Base-by-base conservation (phyloP, 1,140 invertebrate species). In the Theocolax elegans region DNA sequence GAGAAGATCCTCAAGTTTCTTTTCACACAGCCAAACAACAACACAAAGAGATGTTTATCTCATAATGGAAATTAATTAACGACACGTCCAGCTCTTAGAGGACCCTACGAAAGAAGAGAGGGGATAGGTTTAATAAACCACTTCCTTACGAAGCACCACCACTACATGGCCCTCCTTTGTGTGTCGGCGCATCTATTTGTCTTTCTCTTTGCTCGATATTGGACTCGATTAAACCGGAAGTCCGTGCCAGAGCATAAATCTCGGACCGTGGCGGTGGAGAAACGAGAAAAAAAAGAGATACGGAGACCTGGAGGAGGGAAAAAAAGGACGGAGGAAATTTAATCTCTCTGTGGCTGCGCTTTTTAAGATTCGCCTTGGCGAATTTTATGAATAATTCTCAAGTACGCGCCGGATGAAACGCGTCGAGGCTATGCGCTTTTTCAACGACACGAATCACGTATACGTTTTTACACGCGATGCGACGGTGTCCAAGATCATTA, bases 161-260 rank as follows among this genome's bases (percentile, higher is more conserved):
- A 53, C 25, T 29, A 29, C 49, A 53, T 53, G 21, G 25, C 25
- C 27, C 49, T 53, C 21, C 25, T 8, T 51, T 15, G 12, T n/a
- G 29, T 27, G 51, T 56, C 53, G 27, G 4, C 31, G 27, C 53
- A 6, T 21, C 53, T 35, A 31, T 35, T 35, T 35, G n/a, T 19
- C 17, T 38, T 29, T 12, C 8, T 21, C n/a, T 19, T 15, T 38
- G 29, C 15, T 38, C 53, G 17, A 56, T 56, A 56, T 56, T 21
- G 27, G 23, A 56, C 27, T 31, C 17, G 53, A 31, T 9, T 38
- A 13, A 53, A 56, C 17, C 31, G 31, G 29, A 38, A 38, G 27
- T 56, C 53, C n/a, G n/a, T 56, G 53, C 31, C 29, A 21, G 53
- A 1, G 31, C 17, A 56, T 56, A 31, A 56, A 56, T 56, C 29